Evolutionary conservation across 2,113 vertebrate species (phyloP), one percentile per base, ranked within the genome.

Genomic region (Myxocyprinus asiaticus): DNA sequence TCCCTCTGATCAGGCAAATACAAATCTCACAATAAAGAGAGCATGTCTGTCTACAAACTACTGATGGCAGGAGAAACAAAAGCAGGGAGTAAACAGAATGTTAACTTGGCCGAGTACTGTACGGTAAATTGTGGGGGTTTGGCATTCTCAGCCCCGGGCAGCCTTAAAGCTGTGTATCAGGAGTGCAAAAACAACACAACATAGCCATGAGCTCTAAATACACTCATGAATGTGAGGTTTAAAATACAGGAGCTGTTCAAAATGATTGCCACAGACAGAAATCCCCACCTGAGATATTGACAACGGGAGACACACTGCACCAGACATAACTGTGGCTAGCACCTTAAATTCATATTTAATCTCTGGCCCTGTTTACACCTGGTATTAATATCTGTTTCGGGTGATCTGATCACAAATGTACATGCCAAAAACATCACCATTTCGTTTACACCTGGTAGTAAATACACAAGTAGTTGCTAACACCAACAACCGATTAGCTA

Each of bases 21-120:
- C 53, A 72, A 59, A 68, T 81, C 50, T 63, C 17, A 47, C 53
- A 55, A 9, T 61, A 50, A 48, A 44, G 17, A 80, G 43, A 12
- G 14, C 50, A 62, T 12, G 55, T 15, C 43, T 59, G 14, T 72
- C 55, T 14, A 14, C 58, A 15, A 59, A 72, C 58, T 72, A 72
- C 69, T 61, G 74, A 86, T 80, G 75, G 78, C 80, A 84, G 84
- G 63, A 42, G 85, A 88, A 88, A 90, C 85, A 89, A 33, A 33
- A 33, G 22, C 22, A 33, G 22, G 22, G 22, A 33, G 22, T 33
- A 33, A 33, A 94, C 90, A 92, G 89, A 85, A 91, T 88, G 92
- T 89, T 64, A 92, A 91, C 91, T 92, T 93, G 92, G 93, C 94
- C 94, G 95, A 33, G 90, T 95, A 95, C 95, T 94, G 95, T 95